Evolutionary conservation across 2,797 vertebrate genomes (phyloP), one percentile per base, ranked within the genome.

Genomic region (Thunnus albacares): DNA sequence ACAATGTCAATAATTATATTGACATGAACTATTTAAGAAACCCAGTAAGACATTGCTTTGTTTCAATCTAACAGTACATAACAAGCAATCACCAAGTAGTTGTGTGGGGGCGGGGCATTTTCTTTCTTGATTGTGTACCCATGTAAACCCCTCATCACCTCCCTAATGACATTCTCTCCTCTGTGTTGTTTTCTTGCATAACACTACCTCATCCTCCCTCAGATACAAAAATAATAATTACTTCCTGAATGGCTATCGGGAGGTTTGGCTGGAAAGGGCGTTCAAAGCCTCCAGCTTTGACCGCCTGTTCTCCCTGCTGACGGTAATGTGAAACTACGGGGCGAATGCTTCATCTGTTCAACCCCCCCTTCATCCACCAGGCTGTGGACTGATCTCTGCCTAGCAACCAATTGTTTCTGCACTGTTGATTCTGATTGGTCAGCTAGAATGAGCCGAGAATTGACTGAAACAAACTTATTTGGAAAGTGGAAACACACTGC

Each of bases 221-320:
- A 99, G 98, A 98, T 98, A 99, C 97, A 99, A 97, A 99, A 99
- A 97, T 98, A 99, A 97, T 96, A 98, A 98, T 99, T 99, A 98
- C 98, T 99, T 99, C 98, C 97, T 99, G 97, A 99, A 96, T 96
- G 98, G 97, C 97, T 99, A 99, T 96, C 98, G 98, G 97, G 97
- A 96, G 96, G 96, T 99, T 96, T 99, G 98, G 98, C 97, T 99
- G 97, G 97, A 99, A 97, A 98, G 96, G 95, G 97, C 97, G 90
- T 97, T 98, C 97, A 97, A 98, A 97, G 98, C 97, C 97, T 97
- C 97, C 96, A 98, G 98, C 93, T 99, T 98, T 99, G 97, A 98
- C 96, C 98, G 96, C 97, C 97, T 99, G 96, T 97, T 99, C 96
- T 97, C 97, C 95, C 96, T 97, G 96, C 97, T 99, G 96, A 99